These are phyloP conservation scores for Paratilapia polleni DNA, from an alignment of 2,113 vertebrate genomes.

Conservation along the genomic window DNA sequence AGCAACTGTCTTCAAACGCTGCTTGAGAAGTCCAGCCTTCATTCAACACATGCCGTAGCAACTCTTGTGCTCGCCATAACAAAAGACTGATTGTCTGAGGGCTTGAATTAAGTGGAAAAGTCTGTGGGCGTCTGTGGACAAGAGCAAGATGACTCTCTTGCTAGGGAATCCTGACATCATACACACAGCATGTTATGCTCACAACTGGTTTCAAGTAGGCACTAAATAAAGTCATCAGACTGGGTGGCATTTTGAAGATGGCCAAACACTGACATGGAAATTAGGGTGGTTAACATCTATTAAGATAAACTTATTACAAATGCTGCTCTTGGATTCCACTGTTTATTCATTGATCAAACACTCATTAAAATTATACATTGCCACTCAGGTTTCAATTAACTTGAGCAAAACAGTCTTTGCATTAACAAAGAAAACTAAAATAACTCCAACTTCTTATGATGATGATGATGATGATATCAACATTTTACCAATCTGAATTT, in stretches of 20 bases:
- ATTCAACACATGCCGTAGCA: constrained; percentile 40
- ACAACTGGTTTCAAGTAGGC: constrained; percentile 26
- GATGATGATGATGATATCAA: background rate
- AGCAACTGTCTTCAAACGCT: constrained; percentile 48
- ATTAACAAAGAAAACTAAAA: background rate
- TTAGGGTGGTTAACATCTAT: background rate
- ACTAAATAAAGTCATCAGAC: constrained; percentile 28
- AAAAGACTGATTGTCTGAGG: constrained; percentile 68
- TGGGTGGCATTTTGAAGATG: constrained; percentile 35
- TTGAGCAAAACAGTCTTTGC: background rate
- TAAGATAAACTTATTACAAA: background rate
- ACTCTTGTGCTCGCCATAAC: constrained; percentile 38
- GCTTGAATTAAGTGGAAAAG: constrained; percentile 62
- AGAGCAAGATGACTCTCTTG: constrained; percentile 67
- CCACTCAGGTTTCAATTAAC: background rate
- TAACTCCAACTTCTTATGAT: background rate
- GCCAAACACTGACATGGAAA: background rate
- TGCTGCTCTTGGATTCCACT: background rate
- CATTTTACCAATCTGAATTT: background rate
- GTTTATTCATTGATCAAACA: background rate
- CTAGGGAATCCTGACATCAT: constrained; percentile 72
- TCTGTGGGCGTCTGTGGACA: constrained; percentile 67
- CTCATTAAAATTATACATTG: background rate
- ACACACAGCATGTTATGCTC: constrained; percentile 54
- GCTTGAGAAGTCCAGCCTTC: constrained; percentile 50